phyloP scores from a whole-genome alignment of 1,140 invertebrate genomes.

The Ridgeia piscesae region DNA sequence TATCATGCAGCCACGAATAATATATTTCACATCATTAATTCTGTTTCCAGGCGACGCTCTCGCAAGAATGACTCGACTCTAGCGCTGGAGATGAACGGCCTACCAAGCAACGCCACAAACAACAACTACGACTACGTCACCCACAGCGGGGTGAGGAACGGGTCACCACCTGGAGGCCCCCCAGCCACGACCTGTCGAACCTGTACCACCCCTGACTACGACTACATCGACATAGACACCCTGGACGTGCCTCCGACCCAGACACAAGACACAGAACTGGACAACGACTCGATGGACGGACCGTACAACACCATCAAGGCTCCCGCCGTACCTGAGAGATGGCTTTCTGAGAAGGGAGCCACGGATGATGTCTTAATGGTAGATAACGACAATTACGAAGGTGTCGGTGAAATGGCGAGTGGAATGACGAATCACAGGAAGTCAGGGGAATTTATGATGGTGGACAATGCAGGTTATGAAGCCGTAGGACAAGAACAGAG shows the following conservation, averaged over 20 bases:
- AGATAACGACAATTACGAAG: neutral
- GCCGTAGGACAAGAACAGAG: neutral
- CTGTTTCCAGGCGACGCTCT: too few relatives aligned
- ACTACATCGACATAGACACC: neutral
- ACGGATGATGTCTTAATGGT: neutral
- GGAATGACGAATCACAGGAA: neutral
- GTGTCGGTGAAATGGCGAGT: neutral
- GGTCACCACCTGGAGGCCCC: too few relatives aligned
- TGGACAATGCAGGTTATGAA: neutral
- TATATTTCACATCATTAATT: too few relatives aligned
- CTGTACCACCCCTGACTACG: too few relatives aligned
- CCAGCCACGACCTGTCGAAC: too few relatives aligned
- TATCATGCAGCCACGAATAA: too few relatives aligned
- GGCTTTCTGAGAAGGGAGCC: neutral
- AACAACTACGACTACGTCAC: too few relatives aligned
- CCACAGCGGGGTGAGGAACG: too few relatives aligned
- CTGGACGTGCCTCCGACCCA: neutral
- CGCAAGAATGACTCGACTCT: too few relatives aligned
- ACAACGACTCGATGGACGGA: neutral
- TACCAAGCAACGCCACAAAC: too few relatives aligned
- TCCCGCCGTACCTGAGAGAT: neutral
- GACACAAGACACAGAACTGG: neutral
- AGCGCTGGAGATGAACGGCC: too few relatives aligned
- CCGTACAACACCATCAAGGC: neutral
- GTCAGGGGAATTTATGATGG: neutral